A percentile compares a stretch with the other conserved stretches of the same genome.
Evolutionary conservation across 1,140 invertebrate genomes (phyloP).

Genomic region (Cecropterus lyciades): DNA sequence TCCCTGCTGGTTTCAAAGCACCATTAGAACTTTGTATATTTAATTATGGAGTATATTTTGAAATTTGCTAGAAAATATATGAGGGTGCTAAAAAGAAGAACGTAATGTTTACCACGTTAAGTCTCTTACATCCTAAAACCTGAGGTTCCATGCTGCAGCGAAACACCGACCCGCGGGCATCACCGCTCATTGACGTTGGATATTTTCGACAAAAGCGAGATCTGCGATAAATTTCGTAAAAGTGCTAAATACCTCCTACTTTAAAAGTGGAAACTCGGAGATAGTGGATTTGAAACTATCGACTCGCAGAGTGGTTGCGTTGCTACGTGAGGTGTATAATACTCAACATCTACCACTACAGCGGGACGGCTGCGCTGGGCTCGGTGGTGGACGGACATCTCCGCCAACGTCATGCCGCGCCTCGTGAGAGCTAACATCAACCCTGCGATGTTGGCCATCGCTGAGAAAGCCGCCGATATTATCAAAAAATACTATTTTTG

Average conservation of each 20-base stretch:
- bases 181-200: constrained; percentile 36
- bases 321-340: constrained; percentile 32
- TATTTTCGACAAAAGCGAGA: constrained; percentile 37
- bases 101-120: constrained; percentile 30
- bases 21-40: constrained; percentile 30
- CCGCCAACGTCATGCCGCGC: constrained; percentile 50
- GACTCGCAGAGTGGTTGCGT: constrained; percentile 35
- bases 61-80: constrained; percentile 36
- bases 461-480: constrained; percentile 42
- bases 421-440: constrained; percentile 46
- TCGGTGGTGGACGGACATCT: constrained; percentile 56
- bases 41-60: constrained; percentile 32
- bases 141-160: constrained; percentile 39
- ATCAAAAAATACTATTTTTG: constrained; percentile 39
- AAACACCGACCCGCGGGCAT: constrained; percentile 35
- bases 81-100: constrained; percentile 30
- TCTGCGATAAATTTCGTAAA: constrained; percentile 43
- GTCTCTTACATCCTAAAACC: constrained; percentile 43
- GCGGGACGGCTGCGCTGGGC: constrained; percentile 44
- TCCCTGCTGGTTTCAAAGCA: constrained; percentile 25
- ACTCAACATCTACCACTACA: constrained; percentile 34
- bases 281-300: constrained; percentile 37
- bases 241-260: constrained; percentile 86
- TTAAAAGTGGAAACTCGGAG: constrained; percentile 39
- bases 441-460: constrained; percentile 45